Evolutionary conservation across 2,888 invertebrate genomes (phyloP), one percentile per base, ranked within the genome.

Genomic region (Trichopria drosophilae): DNA sequence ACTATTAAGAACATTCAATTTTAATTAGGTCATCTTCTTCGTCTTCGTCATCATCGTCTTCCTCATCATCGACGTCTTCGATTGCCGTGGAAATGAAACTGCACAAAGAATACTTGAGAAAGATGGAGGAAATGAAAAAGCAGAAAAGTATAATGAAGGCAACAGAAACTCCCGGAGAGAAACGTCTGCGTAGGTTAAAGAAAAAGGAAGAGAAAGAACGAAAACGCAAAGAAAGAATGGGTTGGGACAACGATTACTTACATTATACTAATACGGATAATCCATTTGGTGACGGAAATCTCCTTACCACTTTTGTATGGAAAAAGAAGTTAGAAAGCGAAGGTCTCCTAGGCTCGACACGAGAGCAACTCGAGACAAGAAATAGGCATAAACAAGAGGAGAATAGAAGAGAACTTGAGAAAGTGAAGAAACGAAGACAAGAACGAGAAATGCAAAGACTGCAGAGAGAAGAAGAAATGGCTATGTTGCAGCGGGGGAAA

Each of bases 191-290:
- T 15, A 82, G 98, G 32, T 77, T 98, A 31, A 82, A 82, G 44
- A 98, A 97, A 68, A 98, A 97, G 74, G 89, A 92, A 71, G 87
- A 86, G 0, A 97, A 97, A 67, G 94, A 95, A 73, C 81, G 90
- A 1, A 85, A 85, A 54, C 78, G 93, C 1, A 90, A 94, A 47
- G 90, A 93, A 72, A 81, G 92, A 59, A 95, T 96, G 94, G 96
- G 96, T 5, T 96, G 95, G 96, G 96, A 96, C 74, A 92, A 89
- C 58, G 96, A 97, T 74, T 95, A 95, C 72, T 84, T 95, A 54
- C 93, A 94, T 68, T 99, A 98, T 70, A 97, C 98, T 0, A 96
- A 99, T 75, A 90, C 91, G 42, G 97, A 99, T 76, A 99, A 99
- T 78, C 99, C 99, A 0, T 99, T 98, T 75, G 98, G 98, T 0